phyloP scores from a whole-genome alignment of 2,888 invertebrate genomes.

The Cryptophagus acutangulus region DNA sequence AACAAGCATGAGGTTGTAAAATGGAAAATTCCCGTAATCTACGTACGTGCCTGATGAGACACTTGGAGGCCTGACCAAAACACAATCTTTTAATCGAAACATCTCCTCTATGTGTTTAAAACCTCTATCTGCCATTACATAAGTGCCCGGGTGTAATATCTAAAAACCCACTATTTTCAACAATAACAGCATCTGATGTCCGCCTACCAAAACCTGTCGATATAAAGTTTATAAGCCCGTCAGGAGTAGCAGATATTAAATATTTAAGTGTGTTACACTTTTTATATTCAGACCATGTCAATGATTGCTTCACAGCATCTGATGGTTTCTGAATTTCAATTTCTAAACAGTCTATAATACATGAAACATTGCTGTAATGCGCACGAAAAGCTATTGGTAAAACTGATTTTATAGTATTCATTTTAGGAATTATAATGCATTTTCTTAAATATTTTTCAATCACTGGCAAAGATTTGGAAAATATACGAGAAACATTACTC shows the following conservation, averaged over 20 bases:
- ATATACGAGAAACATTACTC: constrained; percentile 12
- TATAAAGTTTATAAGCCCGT: constrained; percentile 28
- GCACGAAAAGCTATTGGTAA: constrained; percentile 9
- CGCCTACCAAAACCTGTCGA: constrained; percentile 26
- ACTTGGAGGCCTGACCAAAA: constrained; percentile 25
- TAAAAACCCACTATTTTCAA: constrained; percentile 27
- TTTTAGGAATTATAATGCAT: neutral
- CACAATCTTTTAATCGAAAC: constrained; percentile 14
- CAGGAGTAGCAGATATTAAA: constrained; percentile 29
- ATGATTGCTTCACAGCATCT: constrained; percentile 27
- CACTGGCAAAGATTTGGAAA: constrained; percentile 11
- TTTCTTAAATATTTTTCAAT: constrained; percentile 12
- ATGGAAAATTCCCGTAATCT: constrained; percentile 28
- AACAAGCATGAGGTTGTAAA: constrained; percentile 25
- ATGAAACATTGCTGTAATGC: constrained; percentile 12
- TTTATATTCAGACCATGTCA: constrained; percentile 35
- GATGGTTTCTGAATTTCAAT: constrained; percentile 30
- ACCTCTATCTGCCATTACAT: constrained; percentile 28
- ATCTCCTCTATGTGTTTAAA: constrained; percentile 26
- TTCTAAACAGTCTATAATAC: constrained; percentile 30
- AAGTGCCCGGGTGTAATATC: constrained; percentile 14
- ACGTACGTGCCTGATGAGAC: too few species aligned
- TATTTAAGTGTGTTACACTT: constrained; percentile 33
- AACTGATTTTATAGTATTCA: constrained; percentile 5
- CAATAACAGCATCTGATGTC: constrained; percentile 15